These are phyloP conservation scores for Penaeus indicus DNA, from an alignment of 1,140 invertebrate species.

Conservation along the genomic window DNA sequence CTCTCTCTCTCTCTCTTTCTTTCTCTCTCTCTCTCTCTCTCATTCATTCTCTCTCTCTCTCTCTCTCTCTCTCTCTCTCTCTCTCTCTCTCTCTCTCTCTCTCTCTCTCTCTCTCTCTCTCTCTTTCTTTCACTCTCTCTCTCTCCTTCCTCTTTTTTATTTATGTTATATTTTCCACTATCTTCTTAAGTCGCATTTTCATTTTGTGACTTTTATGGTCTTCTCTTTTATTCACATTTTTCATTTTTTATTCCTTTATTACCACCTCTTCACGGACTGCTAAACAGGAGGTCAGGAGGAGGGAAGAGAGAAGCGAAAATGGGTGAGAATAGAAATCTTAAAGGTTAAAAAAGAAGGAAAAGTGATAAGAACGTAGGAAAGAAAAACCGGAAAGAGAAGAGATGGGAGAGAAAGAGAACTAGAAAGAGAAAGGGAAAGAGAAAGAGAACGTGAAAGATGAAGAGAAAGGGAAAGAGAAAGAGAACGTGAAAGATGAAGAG, in stretches of 20 bases:
- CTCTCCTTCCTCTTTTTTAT: background rate
- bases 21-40: background rate
- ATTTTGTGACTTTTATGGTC: background rate
- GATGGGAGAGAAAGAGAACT: background rate
- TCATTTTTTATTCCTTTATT: no score
- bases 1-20: background rate
- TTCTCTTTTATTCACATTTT: no score
- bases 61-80: background rate
- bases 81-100: background rate
- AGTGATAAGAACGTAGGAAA: background rate
- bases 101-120: background rate
- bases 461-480: background rate
- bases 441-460: background rate
- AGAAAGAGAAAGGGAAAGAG: constrained; percentile 1
- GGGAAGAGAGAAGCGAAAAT: background rate
- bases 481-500: background rate
- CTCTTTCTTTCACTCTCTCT: background rate
- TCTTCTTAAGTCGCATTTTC: no score
- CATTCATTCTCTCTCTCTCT: background rate
- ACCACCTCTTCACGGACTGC: no score
- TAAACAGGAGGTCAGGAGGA: background rate
- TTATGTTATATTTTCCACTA: no score
- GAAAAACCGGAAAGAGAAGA: background rate
- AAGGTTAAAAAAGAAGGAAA: background rate
- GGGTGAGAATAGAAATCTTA: background rate